Evolutionary conservation across 2,888 invertebrate species (phyloP).

Genomic region (Lochmaea capreae): DNA sequence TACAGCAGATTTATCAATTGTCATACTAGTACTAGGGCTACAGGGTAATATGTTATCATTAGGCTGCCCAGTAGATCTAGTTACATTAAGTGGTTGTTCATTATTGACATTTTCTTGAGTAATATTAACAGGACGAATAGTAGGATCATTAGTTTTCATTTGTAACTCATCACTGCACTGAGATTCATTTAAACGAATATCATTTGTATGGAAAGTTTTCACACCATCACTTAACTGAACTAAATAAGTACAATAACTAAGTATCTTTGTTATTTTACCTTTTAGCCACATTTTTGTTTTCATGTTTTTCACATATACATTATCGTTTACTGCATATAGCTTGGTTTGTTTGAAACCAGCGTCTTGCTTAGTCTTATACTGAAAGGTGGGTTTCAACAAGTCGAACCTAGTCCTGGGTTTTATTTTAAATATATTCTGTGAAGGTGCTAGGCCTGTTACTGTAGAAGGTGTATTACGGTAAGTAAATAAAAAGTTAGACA

Average conservation of each 20-base stretch:
- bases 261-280: slow-evolving; percentile 12
- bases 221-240: not conserved
- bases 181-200: slow-evolving; percentile 22
- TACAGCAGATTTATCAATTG: too few species aligned
- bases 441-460: slow-evolving; percentile 14
- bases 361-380: not conserved
- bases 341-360: not conserved
- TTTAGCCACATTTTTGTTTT: slow-evolving; percentile 11
- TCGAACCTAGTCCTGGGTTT: slow-evolving; percentile 36
- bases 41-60: too few species aligned
- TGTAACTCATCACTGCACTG: too few species aligned
- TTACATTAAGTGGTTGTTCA: too few species aligned
- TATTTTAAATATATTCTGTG: slow-evolving; percentile 28
- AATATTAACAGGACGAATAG: too few species aligned
- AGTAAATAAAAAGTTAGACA: slow-evolving; percentile 5
- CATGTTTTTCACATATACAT: slow-evolving; percentile 18
- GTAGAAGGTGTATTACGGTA: slow-evolving; percentile 32
- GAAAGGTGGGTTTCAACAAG: slow-evolving; percentile 26
- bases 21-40: too few species aligned
- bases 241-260: slow-evolving; percentile 18
- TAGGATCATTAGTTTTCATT: too few species aligned
- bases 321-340: not conserved
- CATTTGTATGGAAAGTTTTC: not conserved
- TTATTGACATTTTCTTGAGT: too few species aligned
- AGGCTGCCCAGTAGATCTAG: too few species aligned